A percentile compares a stretch with the other conserved stretches of the same genome.
Evolutionary conservation across 2,888 invertebrate species (phyloP).

Genomic region (Brachylomia viminalis): DNA sequence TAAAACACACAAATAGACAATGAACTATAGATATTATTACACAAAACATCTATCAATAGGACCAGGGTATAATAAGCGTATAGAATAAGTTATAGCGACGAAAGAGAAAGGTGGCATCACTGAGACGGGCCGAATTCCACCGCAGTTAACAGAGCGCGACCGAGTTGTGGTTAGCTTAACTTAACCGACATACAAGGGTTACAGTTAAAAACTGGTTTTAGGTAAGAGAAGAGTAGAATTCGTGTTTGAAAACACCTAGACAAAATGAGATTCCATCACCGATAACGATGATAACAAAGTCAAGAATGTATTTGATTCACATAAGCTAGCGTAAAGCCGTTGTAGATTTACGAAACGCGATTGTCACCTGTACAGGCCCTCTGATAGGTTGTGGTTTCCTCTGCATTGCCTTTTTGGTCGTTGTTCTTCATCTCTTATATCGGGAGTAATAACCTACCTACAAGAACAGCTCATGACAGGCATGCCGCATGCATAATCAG

Average conservation of each 20-base stretch:
- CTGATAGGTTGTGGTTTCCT: not conserved
- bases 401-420: no score
- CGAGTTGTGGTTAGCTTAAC: slow-evolving; percentile 45
- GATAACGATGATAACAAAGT: no score
- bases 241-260: not conserved
- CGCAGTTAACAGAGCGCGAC: slow-evolving; percentile 61
- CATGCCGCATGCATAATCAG: no score
- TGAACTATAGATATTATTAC: not conserved
- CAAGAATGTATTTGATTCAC: no score
- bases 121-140: slow-evolving; percentile 51
- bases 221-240: not conserved
- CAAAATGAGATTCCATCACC: no score
- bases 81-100: slow-evolving; percentile 36
- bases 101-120: slow-evolving; percentile 55
- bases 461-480: no score
- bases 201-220: slow-evolving; percentile 28
- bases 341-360: no score
- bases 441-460: no score
- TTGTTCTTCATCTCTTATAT: no score
- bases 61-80: slow-evolving; percentile 19
- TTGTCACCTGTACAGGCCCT: no score
- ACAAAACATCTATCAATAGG: slow-evolving; percentile 9
- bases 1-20: not conserved
- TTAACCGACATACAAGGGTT: slow-evolving; percentile 55
- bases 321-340: no score